A percentile compares a stretch with the other conserved stretches of the same genome.
Conservation (phyloP, 2,888 invertebrate species). For the Chloroclystis v-ata region DNA sequence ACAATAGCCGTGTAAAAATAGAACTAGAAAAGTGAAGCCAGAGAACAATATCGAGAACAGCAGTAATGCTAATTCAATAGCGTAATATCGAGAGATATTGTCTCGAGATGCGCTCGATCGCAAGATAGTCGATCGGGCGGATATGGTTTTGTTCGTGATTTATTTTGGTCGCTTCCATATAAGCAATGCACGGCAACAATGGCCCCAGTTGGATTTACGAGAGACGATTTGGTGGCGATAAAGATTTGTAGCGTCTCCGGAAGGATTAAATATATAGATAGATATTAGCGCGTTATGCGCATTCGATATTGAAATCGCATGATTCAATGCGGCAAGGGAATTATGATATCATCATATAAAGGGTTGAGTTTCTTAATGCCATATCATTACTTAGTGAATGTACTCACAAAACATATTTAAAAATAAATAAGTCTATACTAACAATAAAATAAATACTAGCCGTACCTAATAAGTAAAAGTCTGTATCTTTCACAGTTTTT, state of each 20-base stretch:
- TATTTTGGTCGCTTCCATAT: slow-evolving; percentile 75
- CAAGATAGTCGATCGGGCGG: slow-evolving; percentile 69
- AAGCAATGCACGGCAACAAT: slow-evolving; percentile 72
- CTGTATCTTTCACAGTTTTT: too few species aligned
- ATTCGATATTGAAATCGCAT: slow-evolving; percentile 29
- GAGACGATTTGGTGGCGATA: slow-evolving; percentile 73
- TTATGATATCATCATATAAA: too few species aligned
- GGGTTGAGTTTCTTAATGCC: too few species aligned
- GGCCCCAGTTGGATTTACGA: slow-evolving; percentile 70
- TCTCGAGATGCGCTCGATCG: slow-evolving; percentile 63
- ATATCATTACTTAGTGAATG: too few species aligned
- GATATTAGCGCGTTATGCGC: slow-evolving; percentile 40
- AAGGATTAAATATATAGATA: slow-evolving; percentile 40
- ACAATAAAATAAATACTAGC: too few species aligned
- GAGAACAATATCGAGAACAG: slow-evolving; percentile 62
- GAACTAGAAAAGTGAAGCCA: slow-evolving; percentile 26
- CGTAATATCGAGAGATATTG: slow-evolving; percentile 57
- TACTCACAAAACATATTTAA: too few species aligned
- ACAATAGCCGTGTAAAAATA: too few species aligned
- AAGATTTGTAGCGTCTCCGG: slow-evolving; percentile 49
- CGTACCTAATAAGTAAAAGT: too few species aligned
- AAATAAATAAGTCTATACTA: too few species aligned
- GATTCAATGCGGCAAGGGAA: slow-evolving; percentile 25
- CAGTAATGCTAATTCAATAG: slow-evolving; percentile 75
- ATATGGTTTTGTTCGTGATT: slow-evolving; percentile 75